Evolutionary conservation across 2,113 vertebrate genomes (phyloP).

Genomic region (Oreocharis arfaki): DNA sequence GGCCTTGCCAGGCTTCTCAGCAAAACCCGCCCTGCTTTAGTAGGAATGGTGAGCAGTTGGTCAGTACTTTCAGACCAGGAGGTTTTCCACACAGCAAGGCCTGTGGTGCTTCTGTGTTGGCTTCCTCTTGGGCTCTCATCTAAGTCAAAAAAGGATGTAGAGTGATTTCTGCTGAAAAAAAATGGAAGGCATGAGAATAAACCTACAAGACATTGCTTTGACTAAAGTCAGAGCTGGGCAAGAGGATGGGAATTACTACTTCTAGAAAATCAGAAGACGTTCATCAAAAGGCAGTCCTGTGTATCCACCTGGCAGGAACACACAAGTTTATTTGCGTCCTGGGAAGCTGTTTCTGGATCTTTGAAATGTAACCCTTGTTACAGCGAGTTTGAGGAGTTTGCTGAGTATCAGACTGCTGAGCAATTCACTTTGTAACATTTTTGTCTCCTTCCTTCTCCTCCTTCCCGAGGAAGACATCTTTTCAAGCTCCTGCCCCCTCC

Average conservation of each 20-base stretch:
- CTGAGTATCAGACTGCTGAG: neutral
- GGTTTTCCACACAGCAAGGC: neutral
- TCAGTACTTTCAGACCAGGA: neutral
- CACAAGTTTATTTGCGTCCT: constrained; percentile 30
- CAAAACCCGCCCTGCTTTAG: neutral
- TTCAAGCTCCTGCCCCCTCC: constrained; percentile 41
- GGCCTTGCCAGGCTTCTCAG: neutral
- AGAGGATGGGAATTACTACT: neutral
- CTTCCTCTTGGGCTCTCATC: neutral
- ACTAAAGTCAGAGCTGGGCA: neutral
- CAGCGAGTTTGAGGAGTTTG: neutral
- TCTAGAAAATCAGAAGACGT: constrained; percentile 26
- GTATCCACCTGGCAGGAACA: constrained; percentile 27
- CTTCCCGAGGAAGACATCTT: neutral
- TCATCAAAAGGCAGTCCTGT: neutral
- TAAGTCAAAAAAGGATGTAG: neutral
- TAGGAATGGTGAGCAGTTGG: neutral
- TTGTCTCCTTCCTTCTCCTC: constrained; percentile 1
- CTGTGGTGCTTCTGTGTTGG: neutral
- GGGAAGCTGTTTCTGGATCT: constrained; percentile 19
- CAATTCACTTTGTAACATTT: constrained; percentile 29
- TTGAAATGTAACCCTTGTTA: neutral
- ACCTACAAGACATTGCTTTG: neutral
- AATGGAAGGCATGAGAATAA: neutral
- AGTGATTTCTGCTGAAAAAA: neutral